A percentile compares a stretch with the other conserved stretches of the same genome.
These are phyloP conservation scores for Stegostoma tigrinum DNA, from an alignment of 2,113 vertebrate genomes.

Conservation along the genomic window DNA sequence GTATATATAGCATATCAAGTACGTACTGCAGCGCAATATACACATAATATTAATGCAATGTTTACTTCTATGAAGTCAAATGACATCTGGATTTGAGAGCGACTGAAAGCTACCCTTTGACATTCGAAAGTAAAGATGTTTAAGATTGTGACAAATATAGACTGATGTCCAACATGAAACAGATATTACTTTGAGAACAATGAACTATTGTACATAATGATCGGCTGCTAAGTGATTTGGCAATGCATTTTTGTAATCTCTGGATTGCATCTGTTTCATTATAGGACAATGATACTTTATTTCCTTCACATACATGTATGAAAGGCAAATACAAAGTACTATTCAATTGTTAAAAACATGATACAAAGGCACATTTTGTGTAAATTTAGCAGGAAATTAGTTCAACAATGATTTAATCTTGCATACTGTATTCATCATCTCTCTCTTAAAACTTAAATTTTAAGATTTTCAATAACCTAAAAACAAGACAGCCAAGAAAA, in stretches of 20 bases:
- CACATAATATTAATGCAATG: not conserved
- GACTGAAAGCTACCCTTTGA: not conserved
- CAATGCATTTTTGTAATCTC: not conserved
- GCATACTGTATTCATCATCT: not conserved
- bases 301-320: not conserved
- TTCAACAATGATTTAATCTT: not conserved
- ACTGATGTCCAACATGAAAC: not conserved
- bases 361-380: not conserved
- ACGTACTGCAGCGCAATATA: not conserved
- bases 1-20: not conserved
- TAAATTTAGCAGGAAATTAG: not conserved
- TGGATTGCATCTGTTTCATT: not conserved
- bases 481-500: not conserved
- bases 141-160: not conserved
- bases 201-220: not conserved
- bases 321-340: not conserved
- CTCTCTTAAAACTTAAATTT: not conserved
- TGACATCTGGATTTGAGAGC: not conserved
- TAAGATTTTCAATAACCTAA: not conserved
- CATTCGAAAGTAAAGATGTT: not conserved
- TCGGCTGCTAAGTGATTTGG: not conserved
- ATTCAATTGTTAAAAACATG: not conserved
- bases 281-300: not conserved
- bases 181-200: not conserved
- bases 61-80: constrained; percentile 40